Percentiles rank a stretch among this genome's conserved stretches.
Conservation (phyloP, 2,797 vertebrate genomes). For the Chelidonichthys spinosus region DNA sequence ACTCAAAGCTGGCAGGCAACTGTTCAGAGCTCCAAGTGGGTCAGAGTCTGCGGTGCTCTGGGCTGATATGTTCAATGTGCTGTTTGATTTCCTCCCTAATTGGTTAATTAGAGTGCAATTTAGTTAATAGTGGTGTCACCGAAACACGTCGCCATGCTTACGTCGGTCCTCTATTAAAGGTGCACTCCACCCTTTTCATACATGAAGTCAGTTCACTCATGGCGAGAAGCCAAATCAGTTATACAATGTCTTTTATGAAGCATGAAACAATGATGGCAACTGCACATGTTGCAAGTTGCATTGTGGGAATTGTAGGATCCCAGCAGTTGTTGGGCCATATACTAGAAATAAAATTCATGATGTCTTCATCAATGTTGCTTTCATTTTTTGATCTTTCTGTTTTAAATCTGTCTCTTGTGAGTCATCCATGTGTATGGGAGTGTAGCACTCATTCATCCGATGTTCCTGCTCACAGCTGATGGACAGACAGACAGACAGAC, state of each 20-base stretch:
- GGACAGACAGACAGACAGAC: no score
- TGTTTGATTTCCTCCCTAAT: conserved; percentile 31
- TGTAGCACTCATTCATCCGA: not conserved
- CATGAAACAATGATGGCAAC: not conserved
- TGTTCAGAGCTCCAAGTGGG: conserved; percentile 44
- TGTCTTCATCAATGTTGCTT: not conserved
- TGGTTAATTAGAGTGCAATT: conserved; percentile 41
- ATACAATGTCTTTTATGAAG: not conserved
- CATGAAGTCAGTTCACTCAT: not conserved
- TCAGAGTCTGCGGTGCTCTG: conserved; percentile 40
- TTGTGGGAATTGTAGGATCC: conserved; percentile 3
- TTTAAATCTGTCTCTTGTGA: not conserved
- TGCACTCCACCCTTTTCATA: not conserved
- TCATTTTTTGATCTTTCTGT: not conserved
- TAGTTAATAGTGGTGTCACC: not conserved
- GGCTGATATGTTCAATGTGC: conserved; percentile 12
- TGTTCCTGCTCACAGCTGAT: no score
- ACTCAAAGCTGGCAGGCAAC: conserved; percentile 49
- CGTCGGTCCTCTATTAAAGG: not conserved
- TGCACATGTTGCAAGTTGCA: not conserved
- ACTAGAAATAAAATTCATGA: not conserved
- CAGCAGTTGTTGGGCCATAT: not conserved
- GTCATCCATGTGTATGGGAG: not conserved
- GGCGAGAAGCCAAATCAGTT: not conserved
- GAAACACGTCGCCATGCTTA: conserved; percentile 9